phyloP scores from a whole-genome alignment of 2,888 invertebrate species.

The Cantharis flavilabris region DNA sequence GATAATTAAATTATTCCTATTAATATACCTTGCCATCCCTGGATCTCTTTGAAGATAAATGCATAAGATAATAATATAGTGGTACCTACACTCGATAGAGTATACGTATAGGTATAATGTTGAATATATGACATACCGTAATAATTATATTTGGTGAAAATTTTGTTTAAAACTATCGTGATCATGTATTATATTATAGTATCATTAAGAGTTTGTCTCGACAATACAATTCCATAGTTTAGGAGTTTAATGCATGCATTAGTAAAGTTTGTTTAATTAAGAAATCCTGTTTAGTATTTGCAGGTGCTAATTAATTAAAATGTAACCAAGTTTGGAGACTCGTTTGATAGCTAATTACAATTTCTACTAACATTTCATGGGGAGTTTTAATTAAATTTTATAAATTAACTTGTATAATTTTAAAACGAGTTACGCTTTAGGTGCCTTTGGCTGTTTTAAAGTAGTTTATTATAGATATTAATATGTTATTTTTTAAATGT shows the following conservation, averaged over 20 bases:
- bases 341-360: conserved; percentile 29
- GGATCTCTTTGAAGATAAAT: too few relatives aligned
- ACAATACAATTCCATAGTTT: conserved; percentile 29
- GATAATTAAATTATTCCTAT: too few relatives aligned
- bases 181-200: conserved; percentile 14
- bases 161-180: conserved; percentile 18
- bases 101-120: not conserved
- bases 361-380: conserved; percentile 17
- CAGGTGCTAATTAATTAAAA: conserved; percentile 33
- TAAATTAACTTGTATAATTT: conserved; percentile 19
- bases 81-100: not conserved
- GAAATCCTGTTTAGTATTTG: conserved; percentile 32
- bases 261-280: conserved; percentile 32
- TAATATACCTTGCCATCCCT: too few relatives aligned
- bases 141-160: not conserved
- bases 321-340: conserved; percentile 28
- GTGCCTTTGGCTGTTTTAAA: conserved; percentile 1
- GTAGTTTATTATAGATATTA: conserved; percentile 6
- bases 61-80: not conserved
- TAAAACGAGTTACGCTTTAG: not conserved
- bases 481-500: not conserved
- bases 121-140: not conserved
- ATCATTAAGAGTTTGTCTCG: conserved; percentile 27
- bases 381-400: conserved; percentile 30
- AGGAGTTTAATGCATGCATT: conserved; percentile 31